Percentiles rank a stretch among this genome's conserved stretches.
Evolutionary conservation across 2,888 invertebrate genomes (phyloP).

Genomic region (Junonia oenone): DNA sequence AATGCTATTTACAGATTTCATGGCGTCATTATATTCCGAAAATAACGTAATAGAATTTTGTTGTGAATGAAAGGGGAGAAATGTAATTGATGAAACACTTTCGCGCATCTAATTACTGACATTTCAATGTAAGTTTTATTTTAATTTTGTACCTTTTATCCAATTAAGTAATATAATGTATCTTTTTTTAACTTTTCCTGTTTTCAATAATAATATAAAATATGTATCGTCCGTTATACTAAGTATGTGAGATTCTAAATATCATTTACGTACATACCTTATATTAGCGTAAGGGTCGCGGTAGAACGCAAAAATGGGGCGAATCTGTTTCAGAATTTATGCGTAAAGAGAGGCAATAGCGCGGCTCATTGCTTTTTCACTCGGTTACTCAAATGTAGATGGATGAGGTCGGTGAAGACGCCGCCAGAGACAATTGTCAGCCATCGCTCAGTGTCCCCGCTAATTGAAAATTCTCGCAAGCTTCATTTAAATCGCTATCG

Average conservation of each 20-base stretch:
- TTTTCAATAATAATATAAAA: not conserved
- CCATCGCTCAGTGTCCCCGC: slow-evolving; percentile 73
- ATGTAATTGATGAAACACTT: slow-evolving; percentile 30
- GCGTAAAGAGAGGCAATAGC: slow-evolving; percentile 69
- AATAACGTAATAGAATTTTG: slow-evolving; percentile 51
- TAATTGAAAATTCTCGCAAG: slow-evolving; percentile 76
- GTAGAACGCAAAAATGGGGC: slow-evolving; percentile 31
- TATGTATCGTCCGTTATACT: not conserved
- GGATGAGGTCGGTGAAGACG: slow-evolving; percentile 63
- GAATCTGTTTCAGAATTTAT: slow-evolving; percentile 55
- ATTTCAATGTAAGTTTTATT: no score
- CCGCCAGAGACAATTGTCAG: slow-evolving; percentile 69
- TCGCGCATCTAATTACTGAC: no score
- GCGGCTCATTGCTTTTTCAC: slow-evolving; percentile 75
- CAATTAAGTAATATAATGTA: no score
- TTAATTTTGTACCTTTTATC: no score
- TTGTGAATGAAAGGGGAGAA: slow-evolving; percentile 44
- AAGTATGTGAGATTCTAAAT: not conserved
- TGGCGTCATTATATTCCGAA: slow-evolving; percentile 49
- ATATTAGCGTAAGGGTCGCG: slow-evolving; percentile 4
- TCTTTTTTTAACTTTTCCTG: no score
- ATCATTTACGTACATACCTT: slow-evolving; percentile 8
- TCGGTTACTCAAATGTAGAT: slow-evolving; percentile 76
- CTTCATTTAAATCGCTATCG: slow-evolving; percentile 72
- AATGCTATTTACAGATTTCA: slow-evolving; percentile 48